phyloP scores from a whole-genome alignment of 2,113 vertebrate species.

The Lichenostomus cassidix region DNA sequence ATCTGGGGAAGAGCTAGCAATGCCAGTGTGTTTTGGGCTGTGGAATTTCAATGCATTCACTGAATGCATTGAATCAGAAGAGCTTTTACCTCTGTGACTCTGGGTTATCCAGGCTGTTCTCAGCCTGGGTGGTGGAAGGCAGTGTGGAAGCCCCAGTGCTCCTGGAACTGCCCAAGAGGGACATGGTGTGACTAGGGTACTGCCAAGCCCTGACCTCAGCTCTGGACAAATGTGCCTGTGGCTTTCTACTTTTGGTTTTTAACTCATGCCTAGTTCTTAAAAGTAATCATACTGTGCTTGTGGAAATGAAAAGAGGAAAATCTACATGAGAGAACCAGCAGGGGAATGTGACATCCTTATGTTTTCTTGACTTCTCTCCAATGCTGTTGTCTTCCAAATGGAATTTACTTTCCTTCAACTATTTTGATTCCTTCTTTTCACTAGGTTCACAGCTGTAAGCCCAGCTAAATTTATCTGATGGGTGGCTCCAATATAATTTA shows the following conservation, averaged over 20 bases:
- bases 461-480: neutral
- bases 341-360: neutral
- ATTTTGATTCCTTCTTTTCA: neutral
- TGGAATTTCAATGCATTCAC: neutral
- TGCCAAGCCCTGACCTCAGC: neutral
- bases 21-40: neutral
- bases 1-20: neutral
- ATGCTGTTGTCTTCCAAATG: neutral
- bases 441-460: neutral
- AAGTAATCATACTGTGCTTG: neutral
- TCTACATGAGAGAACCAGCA: neutral
- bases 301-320: neutral
- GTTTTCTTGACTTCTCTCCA: neutral
- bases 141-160: neutral
- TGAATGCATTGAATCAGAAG: neutral
- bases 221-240: neutral
- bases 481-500: neutral
- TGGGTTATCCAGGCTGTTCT: neutral
- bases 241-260: neutral
- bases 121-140: accelerated
- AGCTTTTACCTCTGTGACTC: neutral
- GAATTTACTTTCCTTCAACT: neutral
- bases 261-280: neutral
- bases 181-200: neutral
- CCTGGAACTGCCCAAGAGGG: neutral